A percentile compares a stretch with the other conserved stretches of the same genome.
Conservation (phyloP, 2,888 invertebrate genomes). For the Ceratothoa steindachneri region DNA sequence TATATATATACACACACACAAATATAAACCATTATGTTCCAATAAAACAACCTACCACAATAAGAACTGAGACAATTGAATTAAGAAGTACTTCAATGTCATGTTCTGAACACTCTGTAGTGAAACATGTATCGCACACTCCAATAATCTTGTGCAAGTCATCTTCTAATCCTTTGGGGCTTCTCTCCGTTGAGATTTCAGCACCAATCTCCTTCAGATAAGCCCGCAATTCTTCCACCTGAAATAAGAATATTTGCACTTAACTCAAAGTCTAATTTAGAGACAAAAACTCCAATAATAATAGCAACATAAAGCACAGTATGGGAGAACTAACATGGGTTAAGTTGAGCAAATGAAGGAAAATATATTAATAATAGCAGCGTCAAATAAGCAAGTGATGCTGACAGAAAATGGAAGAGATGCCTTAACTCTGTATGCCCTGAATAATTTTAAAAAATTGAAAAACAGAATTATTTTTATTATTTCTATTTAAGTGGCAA, state of each 20-base stretch:
- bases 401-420: too few species aligned
- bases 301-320: too few species aligned
- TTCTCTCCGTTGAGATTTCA: constrained; percentile 86
- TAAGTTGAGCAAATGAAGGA: too few species aligned
- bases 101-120: constrained; percentile 52
- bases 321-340: too few species aligned
- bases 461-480: too few species aligned
- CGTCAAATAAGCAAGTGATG: too few species aligned
- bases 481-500: too few species aligned
- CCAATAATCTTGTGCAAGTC: constrained; percentile 91
- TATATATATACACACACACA: too few species aligned
- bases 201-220: constrained; percentile 91
- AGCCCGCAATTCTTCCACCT: constrained; percentile 69
- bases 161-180: constrained; percentile 82
- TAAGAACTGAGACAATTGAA: constrained; percentile 93
- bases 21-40: too few species aligned
- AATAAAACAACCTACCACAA: constrained; percentile 63
- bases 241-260: constrained; percentile 32
- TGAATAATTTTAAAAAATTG: too few species aligned
- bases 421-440: too few species aligned
- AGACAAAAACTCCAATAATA: background rate
- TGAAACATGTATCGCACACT: constrained; percentile 87
- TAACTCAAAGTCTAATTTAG: background rate
- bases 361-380: too few species aligned
- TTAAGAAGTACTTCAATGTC: constrained; percentile 91